These are phyloP conservation scores for Muscicapa comitata DNA, from an alignment of 2,797 vertebrate species.

Conservation along the genomic window DNA sequence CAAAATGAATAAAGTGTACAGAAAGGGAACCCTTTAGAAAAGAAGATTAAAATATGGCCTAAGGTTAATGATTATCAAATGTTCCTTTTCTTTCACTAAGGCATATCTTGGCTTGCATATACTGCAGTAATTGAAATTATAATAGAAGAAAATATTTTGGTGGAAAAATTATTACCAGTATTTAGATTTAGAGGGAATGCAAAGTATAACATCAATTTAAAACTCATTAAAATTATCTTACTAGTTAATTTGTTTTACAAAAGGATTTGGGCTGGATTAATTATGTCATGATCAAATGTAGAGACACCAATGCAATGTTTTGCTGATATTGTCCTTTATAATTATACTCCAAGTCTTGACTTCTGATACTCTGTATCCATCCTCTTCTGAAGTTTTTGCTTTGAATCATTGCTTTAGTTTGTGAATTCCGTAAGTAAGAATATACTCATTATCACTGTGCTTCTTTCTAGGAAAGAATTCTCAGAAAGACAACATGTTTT, in stretches of 20 bases:
- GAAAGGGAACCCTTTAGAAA: constrained; percentile 37
- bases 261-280: constrained; percentile 28
- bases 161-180: neutral
- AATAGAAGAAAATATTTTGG: neutral
- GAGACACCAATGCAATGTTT: neutral
- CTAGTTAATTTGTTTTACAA: constrained; percentile 19
- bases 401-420: neutral
- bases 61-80: constrained; percentile 31
- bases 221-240: constrained; percentile 40
- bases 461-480: neutral
- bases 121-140: neutral
- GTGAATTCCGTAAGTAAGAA: neutral
- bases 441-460: rapidly evolving
- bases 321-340: constrained; percentile 4
- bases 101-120: neutral
- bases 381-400: neutral
- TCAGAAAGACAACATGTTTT: neutral
- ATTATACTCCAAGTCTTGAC: neutral
- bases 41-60: constrained; percentile 33
- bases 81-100: neutral
- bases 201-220: constrained; percentile 3
- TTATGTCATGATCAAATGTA: neutral
- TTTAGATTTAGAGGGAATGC: neutral
- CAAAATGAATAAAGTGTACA: constrained; percentile 18
- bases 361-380: neutral